Conservation (phyloP, 1,140 invertebrate species). For the Telenomus remus region DNA sequence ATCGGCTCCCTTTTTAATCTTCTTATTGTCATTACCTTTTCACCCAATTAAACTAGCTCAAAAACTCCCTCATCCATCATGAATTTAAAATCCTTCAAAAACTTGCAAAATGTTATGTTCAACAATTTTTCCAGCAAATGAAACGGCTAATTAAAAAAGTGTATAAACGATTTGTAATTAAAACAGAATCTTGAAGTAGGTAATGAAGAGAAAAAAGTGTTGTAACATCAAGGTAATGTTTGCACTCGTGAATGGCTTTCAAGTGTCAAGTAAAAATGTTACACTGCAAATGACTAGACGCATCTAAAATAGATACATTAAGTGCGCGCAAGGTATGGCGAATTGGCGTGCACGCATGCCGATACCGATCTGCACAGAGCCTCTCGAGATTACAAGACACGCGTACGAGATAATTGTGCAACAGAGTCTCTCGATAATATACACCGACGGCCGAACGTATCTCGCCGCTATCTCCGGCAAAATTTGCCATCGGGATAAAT, state of each 20-base stretch:
- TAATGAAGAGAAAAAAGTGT: background rate
- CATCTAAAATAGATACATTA: conserved; percentile 58
- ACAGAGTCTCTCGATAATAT: conserved; percentile 53
- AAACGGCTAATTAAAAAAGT: too few relatives aligned
- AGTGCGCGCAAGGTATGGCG: conserved; percentile 46
- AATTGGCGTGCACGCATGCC: conserved; percentile 56
- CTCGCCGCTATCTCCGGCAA: conserved; percentile 49
- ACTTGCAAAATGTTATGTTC: too few relatives aligned
- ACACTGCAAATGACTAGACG: conserved; percentile 43
- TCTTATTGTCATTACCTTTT: conserved; percentile 6
- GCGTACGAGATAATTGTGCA: conserved; percentile 59
- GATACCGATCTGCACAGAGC: conserved; percentile 56
- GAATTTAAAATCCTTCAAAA: too few relatives aligned
- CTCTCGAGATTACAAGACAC: conserved; percentile 59
- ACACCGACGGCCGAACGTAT: conserved; percentile 50
- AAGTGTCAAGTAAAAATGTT: conserved; percentile 29
- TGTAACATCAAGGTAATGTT: background rate
- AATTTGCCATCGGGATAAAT: conserved; percentile 65
- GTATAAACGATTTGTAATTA: too few relatives aligned
- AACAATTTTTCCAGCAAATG: too few relatives aligned
- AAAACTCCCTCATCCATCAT: too few relatives aligned
- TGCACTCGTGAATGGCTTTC: conserved; percentile 7
- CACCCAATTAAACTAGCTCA: too few relatives aligned
- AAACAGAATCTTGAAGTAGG: too few relatives aligned
- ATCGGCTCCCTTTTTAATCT: conserved; percentile 25